Percentiles rank a stretch among this genome's conserved stretches.
phyloP scores from a whole-genome alignment of 1,140 invertebrate species.

The Trachymyrmex cornetzi region DNA sequence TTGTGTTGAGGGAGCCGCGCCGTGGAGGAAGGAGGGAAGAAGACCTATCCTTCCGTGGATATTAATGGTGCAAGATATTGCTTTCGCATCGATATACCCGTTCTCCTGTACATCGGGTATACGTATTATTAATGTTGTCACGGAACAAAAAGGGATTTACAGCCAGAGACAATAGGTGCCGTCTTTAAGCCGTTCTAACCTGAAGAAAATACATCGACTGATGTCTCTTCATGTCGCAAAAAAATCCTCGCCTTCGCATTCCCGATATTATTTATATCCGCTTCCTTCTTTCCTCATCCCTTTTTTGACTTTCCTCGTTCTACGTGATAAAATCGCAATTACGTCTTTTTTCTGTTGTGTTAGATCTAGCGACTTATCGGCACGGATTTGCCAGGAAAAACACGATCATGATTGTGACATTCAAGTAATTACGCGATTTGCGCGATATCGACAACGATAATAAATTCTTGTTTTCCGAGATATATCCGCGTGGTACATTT shows the following conservation, averaged over 20 bases:
- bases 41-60: conserved; percentile 78
- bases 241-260: not conserved
- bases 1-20: conserved; percentile 37
- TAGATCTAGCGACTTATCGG: conserved; percentile 18
- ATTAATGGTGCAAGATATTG: conserved; percentile 83
- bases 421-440: conserved; percentile 35
- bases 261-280: conserved; percentile 35
- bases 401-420: conserved; percentile 30
- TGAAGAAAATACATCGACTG: conserved; percentile 10
- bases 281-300: not conserved
- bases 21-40: conserved; percentile 30
- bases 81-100: conserved; percentile 75
- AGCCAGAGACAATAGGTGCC: conserved; percentile 61
- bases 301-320: conserved; percentile 14
- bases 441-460: conserved; percentile 18
- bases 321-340: conserved; percentile 53
- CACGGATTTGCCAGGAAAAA: conserved; percentile 13
- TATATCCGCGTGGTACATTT: conserved; percentile 31
- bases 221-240: conserved; percentile 14
- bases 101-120: conserved; percentile 51
- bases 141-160: conserved; percentile 70
- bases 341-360: conserved; percentile 16
- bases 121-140: conserved; percentile 74
- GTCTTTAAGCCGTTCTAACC: conserved; percentile 39
- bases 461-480: conserved; percentile 42